Evolutionary conservation across 2,797 vertebrate species (phyloP).

Genomic region (Oreochromis grahami): DNA sequence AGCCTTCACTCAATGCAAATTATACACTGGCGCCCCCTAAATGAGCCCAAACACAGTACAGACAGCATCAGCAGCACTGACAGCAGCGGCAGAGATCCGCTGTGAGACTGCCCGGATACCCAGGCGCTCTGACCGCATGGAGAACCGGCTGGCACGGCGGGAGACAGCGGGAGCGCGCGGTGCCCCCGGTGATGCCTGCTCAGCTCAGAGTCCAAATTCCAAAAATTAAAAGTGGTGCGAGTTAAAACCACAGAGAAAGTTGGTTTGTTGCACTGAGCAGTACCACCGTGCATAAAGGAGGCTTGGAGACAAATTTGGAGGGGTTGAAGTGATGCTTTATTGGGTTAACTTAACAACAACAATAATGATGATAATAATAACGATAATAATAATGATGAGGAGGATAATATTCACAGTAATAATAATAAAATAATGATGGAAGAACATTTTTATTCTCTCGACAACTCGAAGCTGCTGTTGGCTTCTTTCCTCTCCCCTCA

Average conservation of each 20-base stretch:
- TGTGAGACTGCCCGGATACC: neutral
- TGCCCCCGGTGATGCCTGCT: neutral
- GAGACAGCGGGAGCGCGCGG: neutral
- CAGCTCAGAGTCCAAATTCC: rapidly evolving
- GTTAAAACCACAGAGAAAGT: neutral
- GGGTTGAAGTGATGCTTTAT: neutral
- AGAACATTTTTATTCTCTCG: neutral
- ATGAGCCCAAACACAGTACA: slow-evolving; percentile 41
- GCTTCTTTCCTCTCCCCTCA: neutral
- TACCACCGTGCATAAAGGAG: neutral
- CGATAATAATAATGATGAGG: rapidly evolving
- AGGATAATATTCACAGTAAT: neutral
- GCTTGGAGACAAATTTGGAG: neutral
- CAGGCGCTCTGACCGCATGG: neutral
- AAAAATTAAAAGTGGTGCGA: neutral
- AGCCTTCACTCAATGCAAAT: slow-evolving; percentile 14
- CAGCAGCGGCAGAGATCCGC: neutral
- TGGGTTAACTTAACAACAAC: rapidly evolving
- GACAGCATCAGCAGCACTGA: neutral
- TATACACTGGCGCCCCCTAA: slow-evolving; percentile 71
- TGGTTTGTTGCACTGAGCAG: neutral
- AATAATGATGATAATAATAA: neutral
- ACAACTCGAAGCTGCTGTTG: neutral
- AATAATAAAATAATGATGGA: neutral
- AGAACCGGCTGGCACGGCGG: neutral